These are phyloP conservation scores for Penaeus indicus DNA, from an alignment of 1,140 invertebrate species.

Conservation along the genomic window DNA sequence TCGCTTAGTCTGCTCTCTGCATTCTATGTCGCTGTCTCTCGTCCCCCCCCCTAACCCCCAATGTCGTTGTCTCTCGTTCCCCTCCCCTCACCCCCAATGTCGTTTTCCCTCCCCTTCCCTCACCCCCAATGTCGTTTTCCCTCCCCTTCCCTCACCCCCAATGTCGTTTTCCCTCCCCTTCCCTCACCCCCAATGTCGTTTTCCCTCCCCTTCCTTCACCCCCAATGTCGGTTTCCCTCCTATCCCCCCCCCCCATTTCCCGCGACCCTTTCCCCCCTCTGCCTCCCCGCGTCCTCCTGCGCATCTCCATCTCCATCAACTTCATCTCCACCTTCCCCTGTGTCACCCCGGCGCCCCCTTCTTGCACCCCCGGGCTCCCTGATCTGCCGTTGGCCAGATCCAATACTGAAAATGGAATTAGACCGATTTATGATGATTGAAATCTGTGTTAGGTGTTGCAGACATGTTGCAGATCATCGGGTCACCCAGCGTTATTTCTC, in stretches of 20 bases:
- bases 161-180: background rate
- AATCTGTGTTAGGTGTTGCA: too few relatives aligned
- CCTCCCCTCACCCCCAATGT: background rate
- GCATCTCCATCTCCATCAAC: too few relatives aligned
- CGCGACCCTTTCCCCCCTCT: background rate
- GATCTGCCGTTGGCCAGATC: too few relatives aligned
- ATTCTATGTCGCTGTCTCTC: background rate
- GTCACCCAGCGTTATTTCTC: too few relatives aligned
- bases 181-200: background rate
- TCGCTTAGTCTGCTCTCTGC: background rate
- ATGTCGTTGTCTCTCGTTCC: background rate
- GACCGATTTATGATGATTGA: too few relatives aligned
- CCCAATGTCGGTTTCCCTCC: background rate
- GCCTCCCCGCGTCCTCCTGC: too few relatives aligned
- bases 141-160: background rate
- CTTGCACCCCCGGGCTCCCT: too few relatives aligned
- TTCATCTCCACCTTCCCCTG: too few relatives aligned
- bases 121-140: background rate
- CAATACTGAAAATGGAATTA: too few relatives aligned
- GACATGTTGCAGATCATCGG: too few relatives aligned
- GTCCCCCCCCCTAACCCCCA: background rate
- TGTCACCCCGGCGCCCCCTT: too few relatives aligned
- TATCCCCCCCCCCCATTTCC: background rate
- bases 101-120: background rate
- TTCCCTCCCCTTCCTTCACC: background rate